Evolutionary conservation across 1,140 invertebrate genomes (phyloP).

Genomic region (Solen grandis): DNA sequence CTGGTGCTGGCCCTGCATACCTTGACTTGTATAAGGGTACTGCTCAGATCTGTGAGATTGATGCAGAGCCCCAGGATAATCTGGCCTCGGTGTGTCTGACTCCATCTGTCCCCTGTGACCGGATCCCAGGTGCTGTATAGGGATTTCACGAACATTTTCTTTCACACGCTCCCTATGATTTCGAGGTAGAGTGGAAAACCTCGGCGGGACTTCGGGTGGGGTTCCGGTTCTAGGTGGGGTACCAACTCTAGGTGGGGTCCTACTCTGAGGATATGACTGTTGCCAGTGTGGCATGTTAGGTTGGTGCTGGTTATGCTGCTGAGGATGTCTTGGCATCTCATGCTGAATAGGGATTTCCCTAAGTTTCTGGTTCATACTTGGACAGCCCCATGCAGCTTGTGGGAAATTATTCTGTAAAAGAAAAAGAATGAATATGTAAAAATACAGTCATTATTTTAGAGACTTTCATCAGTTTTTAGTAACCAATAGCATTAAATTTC

Average conservation of each 20-base stretch:
- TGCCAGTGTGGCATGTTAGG: too few relatives aligned
- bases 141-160: conserved; percentile 43
- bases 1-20: too few relatives aligned
- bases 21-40: conserved; percentile 50
- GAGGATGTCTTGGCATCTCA: conserved; percentile 26
- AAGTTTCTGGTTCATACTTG: background rate
- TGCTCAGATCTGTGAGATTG: conserved; percentile 12
- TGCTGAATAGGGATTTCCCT: conserved; percentile 37
- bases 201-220: conserved; percentile 21
- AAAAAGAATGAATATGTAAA: too few relatives aligned
- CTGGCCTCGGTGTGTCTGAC: conserved; percentile 28
- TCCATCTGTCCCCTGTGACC: background rate
- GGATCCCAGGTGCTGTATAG: conserved; percentile 46
- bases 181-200: conserved; percentile 15
- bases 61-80: conserved; percentile 27
- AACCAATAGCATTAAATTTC: too few relatives aligned
- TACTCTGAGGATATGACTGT: conserved; percentile 45
- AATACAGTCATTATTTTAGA: too few relatives aligned
- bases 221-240: conserved; percentile 35
- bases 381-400: too few relatives aligned
- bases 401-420: too few relatives aligned
- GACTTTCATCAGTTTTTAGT: too few relatives aligned
- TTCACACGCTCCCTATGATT: conserved; percentile 5
- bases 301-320: background rate
- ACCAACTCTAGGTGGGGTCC: conserved; percentile 63